Evolutionary conservation across 1,140 invertebrate species (phyloP), one percentile per base, ranked within the genome.

Genomic region (Brachystomella parvula): DNA sequence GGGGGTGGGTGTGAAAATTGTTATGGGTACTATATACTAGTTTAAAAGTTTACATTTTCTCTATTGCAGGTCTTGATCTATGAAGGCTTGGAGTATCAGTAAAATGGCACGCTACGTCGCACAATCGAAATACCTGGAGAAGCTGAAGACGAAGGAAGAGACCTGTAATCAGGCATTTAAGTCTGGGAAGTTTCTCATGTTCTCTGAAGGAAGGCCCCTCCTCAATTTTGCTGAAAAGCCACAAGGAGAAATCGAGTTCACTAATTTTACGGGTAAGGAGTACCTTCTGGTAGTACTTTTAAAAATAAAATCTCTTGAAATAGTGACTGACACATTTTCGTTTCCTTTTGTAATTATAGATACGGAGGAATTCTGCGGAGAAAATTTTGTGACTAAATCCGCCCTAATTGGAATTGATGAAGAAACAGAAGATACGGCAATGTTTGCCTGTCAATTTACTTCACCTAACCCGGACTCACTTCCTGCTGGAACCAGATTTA

Each of bases 61-160:
- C 9, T 64, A 24, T n/a, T 28, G 47, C 21, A 1, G 35, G 2
- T 47, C 63, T 53, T n/a, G 63, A 73, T 73, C n/a, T n/a, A n/a
- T n/a, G n/a, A n/a, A n/a, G 71, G 44, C 39, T 65, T 73, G 71
- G 71, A 58, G 63, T 56, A 31, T 73, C 19, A 2, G 30, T n/a
- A 69, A 65, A 58, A 73, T 73, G 72, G 66, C 66, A 28, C 66
- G 65, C 17, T 74, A 70, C 47, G 71, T 74, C 3, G 32, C 47
- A 1, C 65, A 70, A 21, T 59, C 58, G 1, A 72, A 72, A 61
- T 71, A 68, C 29, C 47, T 74, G 6, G 69, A 74, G 35, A 58
- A 74, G 59, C 62, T 74, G 6, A 74, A 74, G 62, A 61, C 71
- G 17, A 69, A 74, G 19, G 73, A 74, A 33, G 66, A 71, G 15